Conservation (phyloP, 2,888 invertebrate species). For the Aporophyla nigra region DNA sequence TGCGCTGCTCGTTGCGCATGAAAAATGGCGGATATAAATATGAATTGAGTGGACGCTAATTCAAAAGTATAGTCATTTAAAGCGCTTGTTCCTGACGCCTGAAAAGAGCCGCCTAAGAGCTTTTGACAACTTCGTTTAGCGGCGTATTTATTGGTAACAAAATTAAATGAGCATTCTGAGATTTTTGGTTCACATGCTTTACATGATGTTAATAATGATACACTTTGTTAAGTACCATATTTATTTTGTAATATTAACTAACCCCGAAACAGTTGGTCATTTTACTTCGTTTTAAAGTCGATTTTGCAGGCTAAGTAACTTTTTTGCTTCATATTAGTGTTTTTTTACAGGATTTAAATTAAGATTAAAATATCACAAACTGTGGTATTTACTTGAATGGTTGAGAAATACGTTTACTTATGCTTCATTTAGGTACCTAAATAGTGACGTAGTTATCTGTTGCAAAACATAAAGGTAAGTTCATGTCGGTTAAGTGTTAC, state of each 20-base stretch:
- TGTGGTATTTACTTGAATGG: not conserved
- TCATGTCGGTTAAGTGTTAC: conserved; percentile 70
- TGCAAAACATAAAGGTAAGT: conserved; percentile 67
- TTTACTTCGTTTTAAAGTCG: not conserved
- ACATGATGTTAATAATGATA: conserved; percentile 15
- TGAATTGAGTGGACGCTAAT: conserved; percentile 84
- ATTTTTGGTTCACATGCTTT: conserved; percentile 33
- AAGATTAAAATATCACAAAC: not conserved
- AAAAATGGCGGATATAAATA: conserved; percentile 87
- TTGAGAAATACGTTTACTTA: not conserved
- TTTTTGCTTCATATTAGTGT: too few relatives aligned
- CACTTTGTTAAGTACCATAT: conserved; percentile 2
- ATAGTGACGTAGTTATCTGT: conserved; percentile 49
- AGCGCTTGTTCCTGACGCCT: conserved; percentile 74
- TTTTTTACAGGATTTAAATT: not conserved
- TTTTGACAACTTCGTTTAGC: conserved; percentile 66
- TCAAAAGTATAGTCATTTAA: conserved; percentile 81
- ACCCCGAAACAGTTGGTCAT: not conserved
- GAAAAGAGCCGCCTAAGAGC: conserved; percentile 73
- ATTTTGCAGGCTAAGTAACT: not conserved
- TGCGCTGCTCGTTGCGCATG: conserved; percentile 83
- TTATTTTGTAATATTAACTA: conserved; percentile 18
- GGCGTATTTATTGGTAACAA: conserved; percentile 52
- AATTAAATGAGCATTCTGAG: conserved; percentile 39
- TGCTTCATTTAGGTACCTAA: not conserved